Conservation (phyloP, 1,140 invertebrate genomes). For the Nomia melanderi region DNA sequence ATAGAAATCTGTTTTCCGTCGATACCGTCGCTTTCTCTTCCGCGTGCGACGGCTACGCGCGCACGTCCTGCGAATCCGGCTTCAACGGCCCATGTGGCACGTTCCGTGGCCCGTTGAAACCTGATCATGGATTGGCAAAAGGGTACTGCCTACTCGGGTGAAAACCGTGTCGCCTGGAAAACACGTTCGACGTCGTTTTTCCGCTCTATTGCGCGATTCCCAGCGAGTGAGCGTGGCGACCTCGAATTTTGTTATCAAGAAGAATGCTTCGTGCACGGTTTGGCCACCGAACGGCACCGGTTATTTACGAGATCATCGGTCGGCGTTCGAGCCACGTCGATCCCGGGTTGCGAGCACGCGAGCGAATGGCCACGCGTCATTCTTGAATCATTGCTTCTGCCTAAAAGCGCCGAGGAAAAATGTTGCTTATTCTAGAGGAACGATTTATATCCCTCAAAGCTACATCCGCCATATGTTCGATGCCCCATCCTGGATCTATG, state of each 20-base stretch:
- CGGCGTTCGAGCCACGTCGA: no score
- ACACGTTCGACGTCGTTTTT: neutral
- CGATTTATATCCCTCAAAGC: neutral
- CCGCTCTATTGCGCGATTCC: neutral
- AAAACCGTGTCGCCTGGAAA: no score
- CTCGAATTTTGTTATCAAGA: no score
- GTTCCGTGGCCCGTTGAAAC: no score
- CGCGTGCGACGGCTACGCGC: slow-evolving; percentile 61
- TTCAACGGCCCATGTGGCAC: no score
- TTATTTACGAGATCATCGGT: neutral
- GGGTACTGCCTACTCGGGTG: no score
- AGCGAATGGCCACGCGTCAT: neutral
- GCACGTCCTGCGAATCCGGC: slow-evolving; percentile 47
- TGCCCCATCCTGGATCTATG: no score
- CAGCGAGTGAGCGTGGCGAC: no score
- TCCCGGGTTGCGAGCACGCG: neutral
- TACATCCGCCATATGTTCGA: neutral
- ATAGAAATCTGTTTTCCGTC: slow-evolving; percentile 54
- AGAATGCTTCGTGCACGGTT: neutral
- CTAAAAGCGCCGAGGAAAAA: neutral
- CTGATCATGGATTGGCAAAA: no score
- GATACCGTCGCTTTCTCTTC: slow-evolving; percentile 71
- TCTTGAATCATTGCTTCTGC: neutral
- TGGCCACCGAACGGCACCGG: no score
- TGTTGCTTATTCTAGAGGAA: neutral